Base-by-base conservation (phyloP, 2,888 invertebrate species). In the Ametastegia equiseti region DNA sequence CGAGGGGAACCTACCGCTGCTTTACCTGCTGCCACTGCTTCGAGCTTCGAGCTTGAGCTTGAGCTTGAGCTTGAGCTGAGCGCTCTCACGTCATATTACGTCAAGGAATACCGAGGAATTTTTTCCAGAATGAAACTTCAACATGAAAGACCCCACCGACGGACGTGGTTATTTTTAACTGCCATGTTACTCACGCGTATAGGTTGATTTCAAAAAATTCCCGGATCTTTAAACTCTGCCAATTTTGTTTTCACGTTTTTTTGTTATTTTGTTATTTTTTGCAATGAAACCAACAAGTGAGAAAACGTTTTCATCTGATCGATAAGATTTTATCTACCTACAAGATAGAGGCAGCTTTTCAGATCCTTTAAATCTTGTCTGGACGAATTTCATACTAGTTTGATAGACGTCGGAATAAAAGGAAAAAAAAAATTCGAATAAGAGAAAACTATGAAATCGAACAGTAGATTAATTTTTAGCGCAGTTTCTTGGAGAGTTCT, bases 81-180 rank as follows among this genome's bases (percentile, higher is more conserved):
- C 71, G 47, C 71, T 42, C 47, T 71, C 47, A 45, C 42, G 71
- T 71, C 27, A 71, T 45, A 45, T 42, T 45, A 71, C 71, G 71
- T 71, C 71, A 42, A 23, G 71, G 42, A 47, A 71, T 71, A 45
- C 71, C 45, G 47, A 15, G 13, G 36, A 69, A 69, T 19, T 69
- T 42, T n/a, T 19, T 11, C 11, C 19, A 69, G 69, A 69, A 69
- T 42, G 42, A 69, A 69, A 19, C 23, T 69, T 36, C 19, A 42
- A 69, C 69, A 69, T 69, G 69, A 69, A 42, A 69, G 69, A 36
- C 33, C 42, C 42, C 23, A 19, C n/a, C 19, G 19, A 9, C 30
- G 13, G 19, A 4, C 23, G 19, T 5, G 19, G 3, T n/a, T 45
- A 15, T 45, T 45, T 45, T 45, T 45, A 9, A 45, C 45, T 9